Conservation (phyloP, 2,113 vertebrate genomes). For the Piaya cayana region DNA sequence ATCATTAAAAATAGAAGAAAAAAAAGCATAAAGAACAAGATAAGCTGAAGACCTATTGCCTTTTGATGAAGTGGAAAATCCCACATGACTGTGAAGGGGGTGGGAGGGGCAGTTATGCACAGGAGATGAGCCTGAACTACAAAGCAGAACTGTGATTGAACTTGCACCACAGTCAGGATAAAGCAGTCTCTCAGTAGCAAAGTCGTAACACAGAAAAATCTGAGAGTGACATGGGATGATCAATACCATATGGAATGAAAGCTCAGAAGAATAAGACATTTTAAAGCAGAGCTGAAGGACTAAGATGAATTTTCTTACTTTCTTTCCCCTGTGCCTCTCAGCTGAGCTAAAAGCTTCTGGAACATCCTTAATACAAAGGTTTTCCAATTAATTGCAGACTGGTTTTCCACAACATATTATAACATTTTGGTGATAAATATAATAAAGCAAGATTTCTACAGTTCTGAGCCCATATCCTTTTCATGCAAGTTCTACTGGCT, state of each 20-base stretch:
- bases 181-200: background rate
- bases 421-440: background rate
- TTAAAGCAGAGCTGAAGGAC: slow-evolving; percentile 5
- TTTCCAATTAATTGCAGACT: background rate
- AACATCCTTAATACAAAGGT: background rate
- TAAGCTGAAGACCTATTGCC: slow-evolving; percentile 6
- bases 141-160: slow-evolving; percentile 5
- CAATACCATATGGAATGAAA: slow-evolving; percentile 3
- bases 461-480: background rate
- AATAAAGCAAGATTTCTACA: background rate
- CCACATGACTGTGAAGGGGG: background rate
- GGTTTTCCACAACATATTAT: background rate
- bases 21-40: background rate
- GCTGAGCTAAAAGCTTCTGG: background rate
- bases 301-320: background rate
- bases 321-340: background rate
- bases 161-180: background rate
- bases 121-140: slow-evolving; percentile 2
- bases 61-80: slow-evolving; percentile 29
- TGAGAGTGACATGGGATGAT: background rate
- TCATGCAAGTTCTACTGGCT: background rate
- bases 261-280: background rate
- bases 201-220: background rate
- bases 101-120: background rate
- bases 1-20: slow-evolving; percentile 45